phyloP scores from a whole-genome alignment of 2,113 vertebrate genomes.

The Ictalurus punctatus region DNA sequence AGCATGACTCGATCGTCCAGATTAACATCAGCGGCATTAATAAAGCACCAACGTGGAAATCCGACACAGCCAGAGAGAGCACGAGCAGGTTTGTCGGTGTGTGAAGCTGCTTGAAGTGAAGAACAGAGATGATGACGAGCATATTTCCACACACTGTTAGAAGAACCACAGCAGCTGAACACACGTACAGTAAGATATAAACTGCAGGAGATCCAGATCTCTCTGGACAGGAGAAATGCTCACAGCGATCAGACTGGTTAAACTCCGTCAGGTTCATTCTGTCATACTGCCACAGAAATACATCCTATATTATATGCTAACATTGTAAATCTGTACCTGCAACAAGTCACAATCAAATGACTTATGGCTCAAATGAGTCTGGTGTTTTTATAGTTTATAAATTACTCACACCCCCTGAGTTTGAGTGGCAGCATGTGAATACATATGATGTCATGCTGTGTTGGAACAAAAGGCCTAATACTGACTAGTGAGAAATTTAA shows the following conservation, averaged over 20 bases:
- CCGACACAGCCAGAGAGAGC: constrained; percentile 50
- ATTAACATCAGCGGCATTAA: neutral
- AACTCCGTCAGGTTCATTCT: neutral
- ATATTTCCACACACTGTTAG: neutral
- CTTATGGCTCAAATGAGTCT: neutral
- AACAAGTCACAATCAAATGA: neutral
- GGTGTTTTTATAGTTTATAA: neutral
- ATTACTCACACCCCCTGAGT: neutral
- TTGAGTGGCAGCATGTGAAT: neutral
- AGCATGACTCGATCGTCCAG: neutral
- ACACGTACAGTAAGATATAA: neutral
- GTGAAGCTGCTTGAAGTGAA: neutral
- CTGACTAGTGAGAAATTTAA: neutral
- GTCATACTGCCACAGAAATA: neutral
- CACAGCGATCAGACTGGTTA: neutral
- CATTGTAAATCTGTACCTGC: neutral
- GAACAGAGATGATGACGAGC: neutral
- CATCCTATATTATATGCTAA: neutral
- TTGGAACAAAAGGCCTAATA: neutral
- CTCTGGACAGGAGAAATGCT: neutral
- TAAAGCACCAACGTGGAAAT: neutral
- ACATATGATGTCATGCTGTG: neutral
- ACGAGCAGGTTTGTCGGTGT: constrained; percentile 31
- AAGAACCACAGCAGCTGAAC: constrained; percentile 56
- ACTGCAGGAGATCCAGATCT: constrained; percentile 3